phyloP scores from a whole-genome alignment of 1,140 invertebrate species.

The Magallana ariakensis region DNA sequence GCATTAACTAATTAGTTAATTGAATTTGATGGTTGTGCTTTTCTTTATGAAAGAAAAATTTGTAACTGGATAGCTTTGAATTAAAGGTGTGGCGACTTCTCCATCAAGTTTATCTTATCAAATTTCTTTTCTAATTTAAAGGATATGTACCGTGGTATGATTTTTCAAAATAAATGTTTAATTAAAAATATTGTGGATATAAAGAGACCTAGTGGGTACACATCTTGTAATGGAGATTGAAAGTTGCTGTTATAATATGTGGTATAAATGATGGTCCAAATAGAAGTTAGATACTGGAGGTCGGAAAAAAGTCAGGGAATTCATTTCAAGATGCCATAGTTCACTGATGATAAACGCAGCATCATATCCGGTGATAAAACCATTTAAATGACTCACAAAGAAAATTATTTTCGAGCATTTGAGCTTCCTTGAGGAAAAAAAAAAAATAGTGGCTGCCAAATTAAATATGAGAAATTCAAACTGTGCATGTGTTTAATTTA shows the following conservation, averaged over 20 bases:
- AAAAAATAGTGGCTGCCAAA: slow-evolving; percentile 2
- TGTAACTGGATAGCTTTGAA: neutral
- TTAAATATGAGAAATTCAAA: slow-evolving; percentile 12
- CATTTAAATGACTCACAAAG: slow-evolving; percentile 9
- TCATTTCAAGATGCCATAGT: slow-evolving; percentile 14
- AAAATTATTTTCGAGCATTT: slow-evolving; percentile 19
- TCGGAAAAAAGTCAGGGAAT: too few relatives aligned
- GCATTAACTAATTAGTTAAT: too few relatives aligned
- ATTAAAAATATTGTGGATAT: too few relatives aligned
- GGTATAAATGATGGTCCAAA: too few relatives aligned
- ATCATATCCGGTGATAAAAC: slow-evolving; percentile 30
- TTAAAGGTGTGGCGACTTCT: neutral
- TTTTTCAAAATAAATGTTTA: too few relatives aligned
- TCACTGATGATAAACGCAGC: slow-evolving; percentile 8
- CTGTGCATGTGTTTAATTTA: slow-evolving; percentile 24
- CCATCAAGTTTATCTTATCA: neutral
- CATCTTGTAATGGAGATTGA: too few relatives aligned
- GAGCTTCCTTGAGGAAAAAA: slow-evolving; percentile 5
- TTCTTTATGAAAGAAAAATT: neutral
- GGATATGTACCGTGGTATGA: too few relatives aligned
- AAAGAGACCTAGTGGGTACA: too few relatives aligned
- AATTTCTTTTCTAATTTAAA: neutral
- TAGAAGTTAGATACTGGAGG: too few relatives aligned
- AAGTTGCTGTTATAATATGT: too few relatives aligned
- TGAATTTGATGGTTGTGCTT: neutral